These are phyloP conservation scores for Sylvilagus bachmani DNA, from an alignment of 2,113 vertebrate genomes.

Conservation along the genomic window DNA sequence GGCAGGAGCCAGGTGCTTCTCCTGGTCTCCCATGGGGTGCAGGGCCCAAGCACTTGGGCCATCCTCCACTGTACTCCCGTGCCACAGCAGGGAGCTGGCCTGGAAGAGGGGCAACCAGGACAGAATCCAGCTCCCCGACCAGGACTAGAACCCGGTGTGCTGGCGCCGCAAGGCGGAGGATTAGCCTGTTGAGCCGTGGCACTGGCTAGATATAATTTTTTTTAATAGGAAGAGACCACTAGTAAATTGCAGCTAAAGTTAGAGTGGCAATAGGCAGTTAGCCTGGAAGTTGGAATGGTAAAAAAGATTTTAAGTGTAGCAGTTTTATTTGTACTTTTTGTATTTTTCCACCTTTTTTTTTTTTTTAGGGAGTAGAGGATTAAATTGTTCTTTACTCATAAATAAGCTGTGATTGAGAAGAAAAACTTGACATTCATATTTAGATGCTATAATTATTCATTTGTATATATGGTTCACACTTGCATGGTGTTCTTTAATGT, in stretches of 20 bases:
- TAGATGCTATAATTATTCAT: not conserved
- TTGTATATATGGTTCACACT: slow-evolving; percentile 23
- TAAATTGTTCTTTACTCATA: slow-evolving; percentile 52
- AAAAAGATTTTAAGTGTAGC: slow-evolving; percentile 49
- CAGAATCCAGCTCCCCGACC: no score
- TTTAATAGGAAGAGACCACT: slow-evolving; percentile 48
- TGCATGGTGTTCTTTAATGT: slow-evolving; percentile 18
- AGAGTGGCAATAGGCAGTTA: not conserved
- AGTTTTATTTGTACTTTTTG: slow-evolving; percentile 27
- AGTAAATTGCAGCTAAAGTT: slow-evolving; percentile 25
- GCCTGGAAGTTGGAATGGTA: slow-evolving; percentile 35
- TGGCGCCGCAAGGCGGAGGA: no score
- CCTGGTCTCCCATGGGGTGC: no score
- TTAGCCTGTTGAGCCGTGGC: no score
- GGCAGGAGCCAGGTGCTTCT: no score
- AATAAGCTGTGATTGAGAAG: slow-evolving; percentile 33
- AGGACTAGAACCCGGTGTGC: no score
- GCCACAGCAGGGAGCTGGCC: no score
- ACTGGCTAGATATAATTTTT: no score
- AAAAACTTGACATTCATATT: slow-evolving; percentile 49
- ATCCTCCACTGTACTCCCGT: no score
- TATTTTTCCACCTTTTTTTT: not conserved
- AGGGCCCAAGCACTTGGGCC: no score
- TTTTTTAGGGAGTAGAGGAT: not conserved
- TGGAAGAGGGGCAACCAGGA: no score